phyloP scores from a whole-genome alignment of 1,140 invertebrate genomes.

The Dendroctonus valens region DNA sequence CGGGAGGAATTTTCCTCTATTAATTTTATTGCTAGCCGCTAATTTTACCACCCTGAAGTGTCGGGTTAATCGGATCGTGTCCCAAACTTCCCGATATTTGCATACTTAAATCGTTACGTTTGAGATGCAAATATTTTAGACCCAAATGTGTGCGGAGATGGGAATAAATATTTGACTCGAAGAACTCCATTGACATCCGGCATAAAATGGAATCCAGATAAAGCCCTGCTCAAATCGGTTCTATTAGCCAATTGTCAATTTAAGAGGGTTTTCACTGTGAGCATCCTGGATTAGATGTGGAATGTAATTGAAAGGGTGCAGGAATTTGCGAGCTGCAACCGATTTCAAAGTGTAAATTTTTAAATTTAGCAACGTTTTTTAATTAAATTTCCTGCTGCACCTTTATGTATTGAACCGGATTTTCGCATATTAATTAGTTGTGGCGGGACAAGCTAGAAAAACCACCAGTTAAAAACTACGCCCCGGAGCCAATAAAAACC shows the following conservation, averaged over 20 bases:
- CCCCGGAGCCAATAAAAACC: conserved; percentile 16
- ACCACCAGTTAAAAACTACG: conserved; percentile 21
- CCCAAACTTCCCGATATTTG: background rate
- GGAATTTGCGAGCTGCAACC: no score
- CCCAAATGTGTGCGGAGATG: background rate
- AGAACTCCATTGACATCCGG: background rate
- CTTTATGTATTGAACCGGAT: no score
- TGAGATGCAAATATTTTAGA: background rate
- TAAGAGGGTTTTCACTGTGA: background rate
- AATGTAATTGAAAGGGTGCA: no score
- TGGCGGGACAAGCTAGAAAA: conserved; percentile 8
- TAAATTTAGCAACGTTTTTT: no score
- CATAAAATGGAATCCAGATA: background rate
- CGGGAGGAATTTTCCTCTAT: no score
- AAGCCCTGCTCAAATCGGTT: background rate
- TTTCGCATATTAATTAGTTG: no score
- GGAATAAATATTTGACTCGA: background rate
- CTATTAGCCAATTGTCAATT: background rate
- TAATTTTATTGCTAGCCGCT: background rate
- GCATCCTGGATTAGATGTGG: background rate
- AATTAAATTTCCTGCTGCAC: no score
- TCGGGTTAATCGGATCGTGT: background rate
- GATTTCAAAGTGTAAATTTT: no score
- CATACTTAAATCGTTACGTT: background rate
- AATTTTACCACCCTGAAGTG: background rate